Percentiles rank a stretch among this genome's conserved stretches.
phyloP scores from a whole-genome alignment of 2,888 invertebrate species.

The Nephrotoma appendiculata region DNA sequence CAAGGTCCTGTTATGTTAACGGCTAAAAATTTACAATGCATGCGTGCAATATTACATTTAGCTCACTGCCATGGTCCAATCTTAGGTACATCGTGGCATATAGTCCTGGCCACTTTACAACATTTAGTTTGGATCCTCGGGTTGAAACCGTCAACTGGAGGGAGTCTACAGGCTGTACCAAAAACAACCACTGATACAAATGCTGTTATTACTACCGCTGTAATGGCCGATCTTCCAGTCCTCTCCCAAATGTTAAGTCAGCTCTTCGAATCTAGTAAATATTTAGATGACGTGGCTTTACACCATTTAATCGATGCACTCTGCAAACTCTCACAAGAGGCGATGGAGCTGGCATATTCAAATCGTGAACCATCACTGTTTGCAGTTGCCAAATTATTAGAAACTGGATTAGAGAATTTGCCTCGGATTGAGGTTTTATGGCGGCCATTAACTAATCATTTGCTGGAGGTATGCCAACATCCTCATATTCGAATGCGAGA shows the following conservation, averaged over 20 bases:
- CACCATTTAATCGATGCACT: slow-evolving; percentile 94
- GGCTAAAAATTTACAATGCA: slow-evolving; percentile 92
- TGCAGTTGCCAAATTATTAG: slow-evolving; percentile 95
- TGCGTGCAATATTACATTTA: slow-evolving; percentile 77
- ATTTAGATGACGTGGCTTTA: slow-evolving; percentile 83
- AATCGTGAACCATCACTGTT: slow-evolving; percentile 94
- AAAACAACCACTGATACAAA: slow-evolving; percentile 56
- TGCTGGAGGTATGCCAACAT: slow-evolving; percentile 92
- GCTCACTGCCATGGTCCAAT: slow-evolving; percentile 87
- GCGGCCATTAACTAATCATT: slow-evolving; percentile 88
- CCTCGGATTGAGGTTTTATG: slow-evolving; percentile 86
- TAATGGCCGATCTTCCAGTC: slow-evolving; percentile 89
- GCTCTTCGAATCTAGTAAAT: slow-evolving; percentile 88
- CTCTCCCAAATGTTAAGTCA: slow-evolving; percentile 82
- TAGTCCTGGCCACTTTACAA: slow-evolving; percentile 88
- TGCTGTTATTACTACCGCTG: slow-evolving; percentile 85
- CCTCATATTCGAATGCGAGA: slow-evolving; percentile 90
- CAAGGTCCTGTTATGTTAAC: slow-evolving; percentile 77
- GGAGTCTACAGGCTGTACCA: slow-evolving; percentile 73
- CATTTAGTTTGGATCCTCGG: slow-evolving; percentile 91
- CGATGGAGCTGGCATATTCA: slow-evolving; percentile 92
- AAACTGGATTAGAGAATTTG: slow-evolving; percentile 49
- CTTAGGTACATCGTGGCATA: slow-evolving; percentile 88
- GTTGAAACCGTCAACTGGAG: slow-evolving; percentile 86
- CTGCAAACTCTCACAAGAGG: slow-evolving; percentile 89